Conservation (phyloP, 2,797 vertebrate genomes). For the Uromys caudimaculatus region DNA sequence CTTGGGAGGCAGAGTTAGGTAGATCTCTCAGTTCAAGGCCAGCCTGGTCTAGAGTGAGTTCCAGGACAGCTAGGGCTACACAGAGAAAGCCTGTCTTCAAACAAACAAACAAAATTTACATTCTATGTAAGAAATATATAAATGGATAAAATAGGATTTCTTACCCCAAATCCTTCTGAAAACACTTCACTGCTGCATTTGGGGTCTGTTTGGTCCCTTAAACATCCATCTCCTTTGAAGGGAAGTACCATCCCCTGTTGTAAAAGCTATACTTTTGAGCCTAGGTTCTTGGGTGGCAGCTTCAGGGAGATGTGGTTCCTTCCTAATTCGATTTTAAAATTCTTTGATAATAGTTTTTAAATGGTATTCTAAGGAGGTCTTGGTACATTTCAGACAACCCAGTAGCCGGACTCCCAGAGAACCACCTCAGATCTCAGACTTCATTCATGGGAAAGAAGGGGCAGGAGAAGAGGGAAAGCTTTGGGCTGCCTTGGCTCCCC, state of each 20-base stretch:
- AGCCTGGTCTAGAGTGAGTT: neutral
- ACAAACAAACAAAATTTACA: neutral
- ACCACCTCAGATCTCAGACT: neutral
- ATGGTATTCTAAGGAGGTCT: neutral
- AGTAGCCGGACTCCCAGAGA: neutral
- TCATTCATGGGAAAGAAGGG: neutral
- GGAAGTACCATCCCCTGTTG: neutral
- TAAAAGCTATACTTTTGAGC: neutral
- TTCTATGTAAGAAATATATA: neutral
- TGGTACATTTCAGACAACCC: neutral
- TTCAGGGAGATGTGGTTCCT: neutral
- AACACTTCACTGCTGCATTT: neutral
- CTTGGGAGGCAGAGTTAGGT: neutral
- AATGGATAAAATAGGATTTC: conserved; percentile 20
- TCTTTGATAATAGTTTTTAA: neutral
- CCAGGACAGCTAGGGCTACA: neutral
- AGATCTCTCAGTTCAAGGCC: neutral
- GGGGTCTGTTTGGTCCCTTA: neutral
- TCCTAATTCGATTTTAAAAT: neutral
- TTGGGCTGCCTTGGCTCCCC: neutral
- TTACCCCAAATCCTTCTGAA: neutral
- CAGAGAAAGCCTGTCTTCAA: neutral
- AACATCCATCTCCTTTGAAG: neutral
- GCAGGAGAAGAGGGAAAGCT: neutral
- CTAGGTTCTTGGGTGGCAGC: neutral